phyloP scores from a whole-genome alignment of 1,140 invertebrate genomes.

The Aphidius gifuensis region DNA sequence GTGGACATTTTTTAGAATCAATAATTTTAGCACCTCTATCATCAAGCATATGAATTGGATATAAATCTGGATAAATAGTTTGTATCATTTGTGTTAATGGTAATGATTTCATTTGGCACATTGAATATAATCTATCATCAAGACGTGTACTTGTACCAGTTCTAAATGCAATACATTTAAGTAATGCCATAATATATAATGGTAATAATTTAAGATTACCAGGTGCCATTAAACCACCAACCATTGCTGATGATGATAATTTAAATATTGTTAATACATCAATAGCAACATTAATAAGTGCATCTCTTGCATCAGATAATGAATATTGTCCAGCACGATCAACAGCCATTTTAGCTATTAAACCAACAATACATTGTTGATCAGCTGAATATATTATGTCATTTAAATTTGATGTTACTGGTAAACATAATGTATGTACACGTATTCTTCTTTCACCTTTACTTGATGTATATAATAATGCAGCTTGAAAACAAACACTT shows the following conservation, averaged over 20 bases:
- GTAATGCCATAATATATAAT: constrained; percentile 82
- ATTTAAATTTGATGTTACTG: constrained; percentile 77
- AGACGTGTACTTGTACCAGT: constrained; percentile 81
- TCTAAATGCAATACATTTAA: constrained; percentile 88
- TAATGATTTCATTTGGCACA: constrained; percentile 91
- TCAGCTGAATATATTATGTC: constrained; percentile 92
- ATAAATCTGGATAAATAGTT: constrained; percentile 89
- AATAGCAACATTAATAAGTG: constrained; percentile 90
- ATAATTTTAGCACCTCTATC: constrained; percentile 61
- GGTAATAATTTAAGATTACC: constrained; percentile 77
- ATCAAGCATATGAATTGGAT: constrained; percentile 79
- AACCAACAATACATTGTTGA: constrained; percentile 87
- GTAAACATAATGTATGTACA: constrained; percentile 95
- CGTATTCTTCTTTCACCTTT: constrained; percentile 96
- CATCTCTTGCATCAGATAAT: constrained; percentile 90
- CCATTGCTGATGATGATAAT: constrained; percentile 64
- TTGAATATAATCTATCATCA: constrained; percentile 89
- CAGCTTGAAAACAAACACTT: constrained; percentile 95
- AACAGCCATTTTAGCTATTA: constrained; percentile 96
- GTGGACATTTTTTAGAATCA: constrained; percentile 57
- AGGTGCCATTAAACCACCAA: constrained; percentile 70
- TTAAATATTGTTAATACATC: constrained; percentile 86
- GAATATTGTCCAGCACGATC: constrained; percentile 85
- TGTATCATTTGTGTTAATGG: constrained; percentile 81
- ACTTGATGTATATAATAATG: constrained; percentile 95